Evolutionary conservation across 2,113 vertebrate species (phyloP).

Genomic region (Miniopterus natalensis): DNA sequence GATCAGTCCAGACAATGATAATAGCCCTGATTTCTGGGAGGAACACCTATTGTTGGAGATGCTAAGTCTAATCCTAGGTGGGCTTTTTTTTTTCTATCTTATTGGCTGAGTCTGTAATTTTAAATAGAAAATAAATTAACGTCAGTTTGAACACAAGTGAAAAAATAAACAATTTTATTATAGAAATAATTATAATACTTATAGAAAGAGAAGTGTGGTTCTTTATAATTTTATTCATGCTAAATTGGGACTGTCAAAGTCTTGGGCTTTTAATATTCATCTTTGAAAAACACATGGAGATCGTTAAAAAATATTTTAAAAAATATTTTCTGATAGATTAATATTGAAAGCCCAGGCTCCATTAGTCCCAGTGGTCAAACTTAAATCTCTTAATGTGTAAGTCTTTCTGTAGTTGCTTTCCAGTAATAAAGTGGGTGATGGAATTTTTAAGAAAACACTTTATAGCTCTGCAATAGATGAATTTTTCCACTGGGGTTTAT

Average conservation of each 20-base stretch:
- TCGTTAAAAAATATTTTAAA: background rate
- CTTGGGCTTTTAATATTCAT: conserved; percentile 26
- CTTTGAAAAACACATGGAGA: conserved; percentile 45
- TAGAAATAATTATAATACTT: conserved; percentile 7
- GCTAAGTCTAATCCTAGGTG: background rate
- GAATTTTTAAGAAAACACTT: conserved; percentile 82
- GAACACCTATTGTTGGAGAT: background rate
- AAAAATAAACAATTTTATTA: background rate
- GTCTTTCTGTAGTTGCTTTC: conserved; percentile 72
- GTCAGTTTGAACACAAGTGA: background rate
- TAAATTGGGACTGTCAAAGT: background rate
- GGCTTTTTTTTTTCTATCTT: background rate
- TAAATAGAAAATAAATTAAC: conserved; percentile 19
- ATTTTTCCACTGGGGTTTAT: conserved; percentile 74
- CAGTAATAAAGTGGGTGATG: conserved; percentile 76
- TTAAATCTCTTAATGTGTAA: conserved; percentile 68
- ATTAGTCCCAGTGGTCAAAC: conserved; percentile 61
- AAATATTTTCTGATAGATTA: conserved; percentile 57
- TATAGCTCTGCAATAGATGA: conserved; percentile 69
- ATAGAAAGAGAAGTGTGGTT: background rate
- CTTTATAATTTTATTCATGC: conserved; percentile 32
- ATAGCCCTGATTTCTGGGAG: background rate
- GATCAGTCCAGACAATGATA: background rate
- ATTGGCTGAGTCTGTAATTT: background rate
- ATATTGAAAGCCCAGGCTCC: conserved; percentile 47